Conservation (phyloP, 64 coral and sea anemone genomes). For the Anthopleura sola region DNA sequence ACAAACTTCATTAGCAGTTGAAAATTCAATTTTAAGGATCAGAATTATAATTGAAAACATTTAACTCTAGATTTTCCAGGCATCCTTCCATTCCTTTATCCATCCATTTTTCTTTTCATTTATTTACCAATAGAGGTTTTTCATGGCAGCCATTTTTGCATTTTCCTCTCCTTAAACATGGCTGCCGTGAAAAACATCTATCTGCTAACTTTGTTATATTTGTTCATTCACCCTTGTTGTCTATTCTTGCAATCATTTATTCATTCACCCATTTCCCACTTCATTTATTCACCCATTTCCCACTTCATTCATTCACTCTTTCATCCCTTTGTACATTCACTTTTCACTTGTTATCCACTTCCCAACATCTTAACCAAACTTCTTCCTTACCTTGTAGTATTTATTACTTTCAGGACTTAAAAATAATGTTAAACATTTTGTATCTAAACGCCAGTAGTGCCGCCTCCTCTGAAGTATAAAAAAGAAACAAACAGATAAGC, state of each 20-base stretch:
- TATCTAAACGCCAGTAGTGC: slow-evolving; percentile 92
- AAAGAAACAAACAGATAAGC: not conserved
- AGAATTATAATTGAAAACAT: too few species aligned
- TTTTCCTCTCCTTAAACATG: too few species aligned
- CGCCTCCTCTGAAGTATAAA: slow-evolving; percentile 70
- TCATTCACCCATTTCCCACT: not conserved
- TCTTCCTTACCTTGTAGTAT: slow-evolving; percentile 73
- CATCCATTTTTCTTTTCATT: not conserved
- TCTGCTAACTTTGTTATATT: too few species aligned
- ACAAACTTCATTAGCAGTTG: not conserved
- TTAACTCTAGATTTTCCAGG: too few species aligned
- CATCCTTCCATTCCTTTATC: not conserved
- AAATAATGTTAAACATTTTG: slow-evolving; percentile 84
- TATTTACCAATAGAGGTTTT: not conserved
- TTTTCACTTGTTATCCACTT: not conserved
- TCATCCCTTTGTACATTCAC: not conserved
- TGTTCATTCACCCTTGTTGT: not conserved
- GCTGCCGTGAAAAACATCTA: too few species aligned
- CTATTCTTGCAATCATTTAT: not conserved
- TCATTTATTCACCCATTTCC: not conserved
- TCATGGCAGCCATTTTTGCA: not conserved
- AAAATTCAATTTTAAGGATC: not conserved
- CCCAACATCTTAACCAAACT: not conserved
- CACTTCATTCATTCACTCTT: not conserved
- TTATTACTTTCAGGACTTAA: slow-evolving; percentile 70